Base-by-base conservation (phyloP, 2,797 vertebrate species). In the Spea hammondii region DNA sequence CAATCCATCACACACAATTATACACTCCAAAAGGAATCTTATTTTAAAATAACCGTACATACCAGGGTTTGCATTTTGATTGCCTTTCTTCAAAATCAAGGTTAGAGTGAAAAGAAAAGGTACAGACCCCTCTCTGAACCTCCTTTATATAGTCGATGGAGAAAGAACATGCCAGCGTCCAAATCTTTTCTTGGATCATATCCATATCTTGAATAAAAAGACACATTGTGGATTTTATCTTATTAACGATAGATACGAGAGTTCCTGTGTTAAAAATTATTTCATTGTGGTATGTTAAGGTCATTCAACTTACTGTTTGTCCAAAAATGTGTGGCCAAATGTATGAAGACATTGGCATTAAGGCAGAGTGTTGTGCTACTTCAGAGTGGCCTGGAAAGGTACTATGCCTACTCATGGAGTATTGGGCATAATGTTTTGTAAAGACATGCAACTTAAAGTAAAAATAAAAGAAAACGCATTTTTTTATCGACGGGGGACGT, bases 61-160 rank as follows among this genome's bases (percentile, higher is more conserved):
- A 79, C 78, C 72, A 79, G 59, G 48, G 77, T 67, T 57, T 74
- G 70, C 78, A 79, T 79, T 70, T 62, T 79, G 54, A 60, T 11
- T 69, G 32, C 44, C 14, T 48, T 57, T 74, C 57, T 49, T n/a
- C 44, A 55, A 49, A 74, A 53, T 17, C 47, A 60, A 64, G 66
- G 10, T 44, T 32, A 74, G 78, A 74, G 44, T 60, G 47, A 60
- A 79, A 32, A 17, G 32, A 5, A 8, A 10, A 70, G 50, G 65
- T 74, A 60, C 78, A 74, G 66, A 70, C 65, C 54, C 57, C 13
- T 70, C 12, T 64, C 6, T 11, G 13, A 12, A 54, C 50, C 55
- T 70, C 55, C 65, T 45, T 70, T 79, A 74, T 79, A 79, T 79
- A 74, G 5, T 47, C 55, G 48, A 12, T 32, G 69, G 51, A 49